These are phyloP conservation scores for Hydraecia micacea DNA, from an alignment of 2,888 invertebrate species.

Conservation along the genomic window DNA sequence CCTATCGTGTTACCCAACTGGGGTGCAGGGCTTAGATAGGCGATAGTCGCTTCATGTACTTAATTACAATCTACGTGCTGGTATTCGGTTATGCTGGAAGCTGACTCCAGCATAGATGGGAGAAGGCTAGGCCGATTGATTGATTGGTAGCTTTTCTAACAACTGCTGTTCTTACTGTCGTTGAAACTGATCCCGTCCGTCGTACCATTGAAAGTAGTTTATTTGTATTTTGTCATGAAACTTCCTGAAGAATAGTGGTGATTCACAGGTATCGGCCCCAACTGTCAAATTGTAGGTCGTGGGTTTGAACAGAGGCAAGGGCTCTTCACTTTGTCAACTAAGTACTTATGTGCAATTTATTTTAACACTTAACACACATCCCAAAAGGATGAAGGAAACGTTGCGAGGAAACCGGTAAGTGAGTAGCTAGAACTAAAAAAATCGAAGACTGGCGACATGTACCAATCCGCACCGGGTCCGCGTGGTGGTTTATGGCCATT, in stretches of 20 bases:
- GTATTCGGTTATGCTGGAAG: neutral
- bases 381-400: neutral
- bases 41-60: neutral
- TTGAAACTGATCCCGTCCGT: neutral
- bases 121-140: neutral
- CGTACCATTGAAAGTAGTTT: neutral
- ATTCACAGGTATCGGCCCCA: neutral
- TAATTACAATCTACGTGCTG: neutral
- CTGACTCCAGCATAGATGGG: neutral
- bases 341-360: neutral
- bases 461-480: neutral
- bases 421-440: neutral
- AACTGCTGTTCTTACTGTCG: neutral
- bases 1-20: neutral
- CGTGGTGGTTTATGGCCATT: neutral
- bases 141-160: conserved; percentile 3
- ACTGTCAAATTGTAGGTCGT: neutral
- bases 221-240: neutral
- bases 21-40: neutral
- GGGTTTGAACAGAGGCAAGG: neutral
- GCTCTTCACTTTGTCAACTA: neutral
- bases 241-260: neutral
- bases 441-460: neutral
- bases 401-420: neutral
- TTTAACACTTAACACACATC: too few relatives aligned